These are phyloP conservation scores for Cremastobaeus sp. DNA, from an alignment of 2,888 invertebrate genomes.

Conservation along the genomic window DNA sequence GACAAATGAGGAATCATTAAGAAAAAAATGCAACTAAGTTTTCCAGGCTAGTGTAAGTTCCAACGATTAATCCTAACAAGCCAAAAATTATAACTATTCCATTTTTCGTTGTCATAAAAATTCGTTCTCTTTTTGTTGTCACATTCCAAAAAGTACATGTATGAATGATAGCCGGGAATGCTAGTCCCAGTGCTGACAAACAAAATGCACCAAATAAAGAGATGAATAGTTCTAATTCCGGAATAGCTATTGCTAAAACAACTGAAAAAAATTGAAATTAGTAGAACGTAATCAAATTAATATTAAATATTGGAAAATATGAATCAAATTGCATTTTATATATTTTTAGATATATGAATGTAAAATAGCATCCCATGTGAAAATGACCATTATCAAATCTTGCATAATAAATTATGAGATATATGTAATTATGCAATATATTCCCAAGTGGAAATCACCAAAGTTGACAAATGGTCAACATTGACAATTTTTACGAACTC, in stretches of 20 bases:
- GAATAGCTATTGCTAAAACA: slow-evolving; percentile 89
- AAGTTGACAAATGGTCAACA: too few relatives aligned
- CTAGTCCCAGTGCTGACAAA: slow-evolving; percentile 91
- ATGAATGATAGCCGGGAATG: slow-evolving; percentile 94
- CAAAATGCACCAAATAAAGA: slow-evolving; percentile 93
- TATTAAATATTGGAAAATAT: too few relatives aligned
- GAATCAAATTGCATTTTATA: too few relatives aligned
- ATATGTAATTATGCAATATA: too few relatives aligned
- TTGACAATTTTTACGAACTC: too few relatives aligned
- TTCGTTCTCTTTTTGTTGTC: slow-evolving; percentile 80
- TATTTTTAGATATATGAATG: too few relatives aligned
- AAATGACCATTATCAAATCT: too few relatives aligned
- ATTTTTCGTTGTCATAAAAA: slow-evolving; percentile 82
- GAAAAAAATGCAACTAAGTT: slow-evolving; percentile 82
- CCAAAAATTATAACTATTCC: slow-evolving; percentile 83
- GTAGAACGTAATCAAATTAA: background rate
- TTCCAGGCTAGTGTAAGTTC: slow-evolving; percentile 84
- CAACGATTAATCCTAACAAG: slow-evolving; percentile 83
- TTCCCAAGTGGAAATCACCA: too few relatives aligned
- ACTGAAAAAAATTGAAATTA: slow-evolving; percentile 80
- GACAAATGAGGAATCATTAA: too few relatives aligned
- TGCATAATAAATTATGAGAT: too few relatives aligned
- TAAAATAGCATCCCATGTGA: too few relatives aligned
- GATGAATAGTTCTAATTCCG: slow-evolving; percentile 85
- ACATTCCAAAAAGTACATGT: slow-evolving; percentile 89